Evolutionary conservation across 2,888 invertebrate species (phyloP).

Genomic region (Pegoplata infirma): DNA sequence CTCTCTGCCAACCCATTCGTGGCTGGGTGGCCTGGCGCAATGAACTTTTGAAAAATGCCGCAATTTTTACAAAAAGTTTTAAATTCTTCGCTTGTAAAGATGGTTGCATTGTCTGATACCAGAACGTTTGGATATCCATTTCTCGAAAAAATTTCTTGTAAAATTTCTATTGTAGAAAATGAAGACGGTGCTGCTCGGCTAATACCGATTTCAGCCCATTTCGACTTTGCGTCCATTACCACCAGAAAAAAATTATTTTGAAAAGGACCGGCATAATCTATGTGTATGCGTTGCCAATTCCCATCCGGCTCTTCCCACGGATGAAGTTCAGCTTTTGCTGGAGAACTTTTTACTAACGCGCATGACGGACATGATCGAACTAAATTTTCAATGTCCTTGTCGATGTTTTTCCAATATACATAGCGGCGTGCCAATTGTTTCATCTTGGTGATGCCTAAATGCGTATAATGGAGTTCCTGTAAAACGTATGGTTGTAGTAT

Average conservation of each 20-base stretch:
- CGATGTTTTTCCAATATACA: slow-evolving; percentile 68
- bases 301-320: slow-evolving; percentile 2
- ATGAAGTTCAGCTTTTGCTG: slow-evolving; percentile 28
- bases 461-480: slow-evolving; percentile 64
- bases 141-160: slow-evolving; percentile 42
- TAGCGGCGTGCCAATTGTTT: too few relatives aligned
- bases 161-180: slow-evolving; percentile 37
- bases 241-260: slow-evolving; percentile 28
- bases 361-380: slow-evolving; percentile 64
- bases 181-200: slow-evolving; percentile 35
- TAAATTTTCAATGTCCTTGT: slow-evolving; percentile 67
- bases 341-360: slow-evolving; percentile 18
- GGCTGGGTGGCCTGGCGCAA: too few relatives aligned
- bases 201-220: slow-evolving; percentile 41
- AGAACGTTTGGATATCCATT: slow-evolving; percentile 53
- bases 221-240: slow-evolving; percentile 32
- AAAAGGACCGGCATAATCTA: too few relatives aligned
- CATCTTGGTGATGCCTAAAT: slow-evolving; percentile 68
- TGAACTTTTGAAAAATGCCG: slow-evolving; percentile 47
- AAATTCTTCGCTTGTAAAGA: slow-evolving; percentile 38
- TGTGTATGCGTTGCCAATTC: too few relatives aligned
- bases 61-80: slow-evolving; percentile 35
- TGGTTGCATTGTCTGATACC: slow-evolving; percentile 53
- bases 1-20: too few relatives aligned
- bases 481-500: slow-evolving; percentile 53